Evolutionary conservation across 2,113 vertebrate genomes (phyloP).

Genomic region (Synchiropus splendidus): DNA sequence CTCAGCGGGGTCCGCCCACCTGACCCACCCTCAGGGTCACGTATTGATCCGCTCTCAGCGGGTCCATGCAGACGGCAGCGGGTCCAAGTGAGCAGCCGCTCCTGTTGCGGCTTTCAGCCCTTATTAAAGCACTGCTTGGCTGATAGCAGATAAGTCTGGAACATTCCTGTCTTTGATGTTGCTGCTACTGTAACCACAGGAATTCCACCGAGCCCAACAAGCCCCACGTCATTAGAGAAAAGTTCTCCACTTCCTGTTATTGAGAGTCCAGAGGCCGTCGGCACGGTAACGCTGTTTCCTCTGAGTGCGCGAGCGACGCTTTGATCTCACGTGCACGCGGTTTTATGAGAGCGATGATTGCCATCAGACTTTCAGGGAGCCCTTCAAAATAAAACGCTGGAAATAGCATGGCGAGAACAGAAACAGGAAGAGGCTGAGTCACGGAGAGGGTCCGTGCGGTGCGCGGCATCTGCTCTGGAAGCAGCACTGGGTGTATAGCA

Average conservation of each 20-base stretch:
- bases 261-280: conserved; percentile 39
- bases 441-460: no score
- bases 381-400: no score
- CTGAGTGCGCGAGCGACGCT: conserved; percentile 26
- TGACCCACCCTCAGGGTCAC: no score
- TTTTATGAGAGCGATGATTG: conserved; percentile 1
- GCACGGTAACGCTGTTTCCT: conserved; percentile 51
- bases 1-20: no score
- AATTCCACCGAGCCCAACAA: conserved; percentile 36
- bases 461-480: no score
- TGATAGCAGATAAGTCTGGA: conserved; percentile 37
- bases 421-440: no score
- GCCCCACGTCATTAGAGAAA: conserved; percentile 40
- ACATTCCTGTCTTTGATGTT: conserved; percentile 54
- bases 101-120: conserved; percentile 14
- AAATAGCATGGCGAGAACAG: no score
- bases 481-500: no score
- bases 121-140: conserved; percentile 24
- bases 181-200: conserved; percentile 16
- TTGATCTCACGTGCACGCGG: conserved; percentile 30
- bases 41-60: no score
- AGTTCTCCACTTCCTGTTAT: conserved; percentile 61
- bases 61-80: no score
- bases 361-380: background rate
- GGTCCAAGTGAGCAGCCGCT: no score